Evolutionary conservation across 1,140 invertebrate species (phyloP).

Genomic region (Sycophaga agraensis): DNA sequence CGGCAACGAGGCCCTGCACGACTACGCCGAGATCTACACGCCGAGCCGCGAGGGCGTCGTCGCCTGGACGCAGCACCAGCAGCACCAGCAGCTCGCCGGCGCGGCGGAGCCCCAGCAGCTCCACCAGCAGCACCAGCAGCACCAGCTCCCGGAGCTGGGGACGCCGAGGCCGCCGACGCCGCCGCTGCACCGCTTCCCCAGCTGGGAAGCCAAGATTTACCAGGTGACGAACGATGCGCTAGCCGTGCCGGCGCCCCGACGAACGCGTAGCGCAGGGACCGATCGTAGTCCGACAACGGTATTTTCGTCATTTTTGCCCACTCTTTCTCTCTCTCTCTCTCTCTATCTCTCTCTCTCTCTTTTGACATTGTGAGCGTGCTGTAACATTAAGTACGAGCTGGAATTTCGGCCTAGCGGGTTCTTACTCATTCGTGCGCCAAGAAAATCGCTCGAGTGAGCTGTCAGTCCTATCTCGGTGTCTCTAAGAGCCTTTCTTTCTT

Average conservation of each 20-base stretch:
- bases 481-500: too few species aligned
- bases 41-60: slow-evolving; percentile 73
- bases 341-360: too few species aligned
- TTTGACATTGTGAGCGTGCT: too few species aligned
- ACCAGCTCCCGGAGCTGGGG: slow-evolving; percentile 11
- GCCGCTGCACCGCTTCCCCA: slow-evolving; percentile 84
- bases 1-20: slow-evolving; percentile 72
- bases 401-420: too few species aligned
- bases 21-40: slow-evolving; percentile 93
- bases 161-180: slow-evolving; percentile 77
- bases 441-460: too few species aligned
- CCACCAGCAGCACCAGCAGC: neutral
- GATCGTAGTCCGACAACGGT: neutral
- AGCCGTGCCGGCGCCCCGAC: neutral
- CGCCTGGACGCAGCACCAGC: slow-evolving; percentile 36
- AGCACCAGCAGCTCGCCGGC: neutral
- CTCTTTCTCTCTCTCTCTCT: too few species aligned
- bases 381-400: too few species aligned
- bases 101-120: too few species aligned
- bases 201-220: slow-evolving; percentile 94
- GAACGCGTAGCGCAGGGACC: slow-evolving; percentile 8
- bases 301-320: too few species aligned
- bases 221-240: slow-evolving; percentile 59
- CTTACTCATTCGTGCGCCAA: too few species aligned
- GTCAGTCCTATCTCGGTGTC: too few species aligned